Conservation (phyloP, 2,797 vertebrate genomes). For the Mormyrus proboscirostris region DNA sequence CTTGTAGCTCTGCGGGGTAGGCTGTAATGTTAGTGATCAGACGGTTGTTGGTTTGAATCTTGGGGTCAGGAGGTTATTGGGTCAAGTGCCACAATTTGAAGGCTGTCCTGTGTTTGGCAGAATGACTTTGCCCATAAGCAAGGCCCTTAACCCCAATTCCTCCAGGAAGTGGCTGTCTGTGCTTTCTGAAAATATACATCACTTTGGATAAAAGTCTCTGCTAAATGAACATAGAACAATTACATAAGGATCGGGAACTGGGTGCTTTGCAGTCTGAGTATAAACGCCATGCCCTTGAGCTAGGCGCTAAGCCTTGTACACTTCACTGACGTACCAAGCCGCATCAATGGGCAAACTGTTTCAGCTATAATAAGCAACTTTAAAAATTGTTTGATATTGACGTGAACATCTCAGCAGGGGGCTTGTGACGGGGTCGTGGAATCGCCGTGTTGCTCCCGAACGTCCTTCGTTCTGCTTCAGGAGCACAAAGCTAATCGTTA, state of each 20-base stretch:
- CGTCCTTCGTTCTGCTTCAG: not conserved
- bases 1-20: not conserved
- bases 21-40: not conserved
- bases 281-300: not conserved
- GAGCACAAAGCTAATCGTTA: not conserved
- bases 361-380: not conserved
- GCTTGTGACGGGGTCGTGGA: not conserved
- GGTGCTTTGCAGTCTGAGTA: not conserved
- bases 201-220: not conserved
- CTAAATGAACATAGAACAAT: not conserved
- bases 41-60: not conserved
- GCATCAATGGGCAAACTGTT: not conserved
- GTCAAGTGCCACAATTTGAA: not conserved
- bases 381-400: not conserved
- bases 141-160: not conserved
- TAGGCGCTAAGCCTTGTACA: not conserved
- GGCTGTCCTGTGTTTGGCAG: not conserved
- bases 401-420: not conserved
- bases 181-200: not conserved
- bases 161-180: not conserved
- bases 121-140: not conserved
- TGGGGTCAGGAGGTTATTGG: not conserved
- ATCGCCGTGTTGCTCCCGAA: not conserved
- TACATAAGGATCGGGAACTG: not conserved
- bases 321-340: not conserved